Conservation (phyloP, 1,140 invertebrate species). For the Eubasilissa regina region DNA sequence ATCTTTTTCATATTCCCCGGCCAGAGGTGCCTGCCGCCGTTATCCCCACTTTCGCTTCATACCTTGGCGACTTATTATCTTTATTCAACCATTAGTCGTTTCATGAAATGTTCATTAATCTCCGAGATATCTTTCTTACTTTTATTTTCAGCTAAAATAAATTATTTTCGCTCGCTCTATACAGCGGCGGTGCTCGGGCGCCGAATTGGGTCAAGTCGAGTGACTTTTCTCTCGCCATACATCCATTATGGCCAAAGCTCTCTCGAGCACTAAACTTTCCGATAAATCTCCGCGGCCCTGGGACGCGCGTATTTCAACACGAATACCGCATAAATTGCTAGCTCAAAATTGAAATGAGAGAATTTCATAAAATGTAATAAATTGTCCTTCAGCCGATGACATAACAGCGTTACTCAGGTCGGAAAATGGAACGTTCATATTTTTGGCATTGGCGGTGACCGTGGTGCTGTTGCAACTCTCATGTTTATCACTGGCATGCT, state of each 20-base stretch:
- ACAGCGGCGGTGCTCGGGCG: not conserved
- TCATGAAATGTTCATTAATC: conserved; percentile 43
- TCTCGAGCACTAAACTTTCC: conserved; percentile 38
- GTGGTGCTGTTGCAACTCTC: conserved; percentile 6
- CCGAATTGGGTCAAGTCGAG: conserved; percentile 38
- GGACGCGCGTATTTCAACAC: conserved; percentile 30
- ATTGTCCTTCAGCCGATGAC: conserved; percentile 23
- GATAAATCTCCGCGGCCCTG: conserved; percentile 37
- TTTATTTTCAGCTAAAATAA: conserved; percentile 2
- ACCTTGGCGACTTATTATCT: conserved; percentile 37
- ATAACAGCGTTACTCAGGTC: not conserved
- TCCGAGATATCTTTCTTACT: conserved; percentile 32
- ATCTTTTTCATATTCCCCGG: not conserved
- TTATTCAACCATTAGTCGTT: conserved; percentile 30
- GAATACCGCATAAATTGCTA: conserved; percentile 36
- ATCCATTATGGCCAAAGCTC: conserved; percentile 34
- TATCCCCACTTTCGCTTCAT: not conserved
- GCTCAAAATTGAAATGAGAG: conserved; percentile 29
- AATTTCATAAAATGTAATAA: conserved; percentile 31
- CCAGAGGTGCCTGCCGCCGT: not conserved
- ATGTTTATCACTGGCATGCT: not conserved
- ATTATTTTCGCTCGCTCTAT: conserved; percentile 13
- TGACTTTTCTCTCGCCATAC: conserved; percentile 38
- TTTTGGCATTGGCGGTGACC: conserved; percentile 15
- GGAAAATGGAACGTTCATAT: conserved; percentile 28